phyloP scores from a whole-genome alignment of 2,888 invertebrate species.

The Cybosia mesomella region DNA sequence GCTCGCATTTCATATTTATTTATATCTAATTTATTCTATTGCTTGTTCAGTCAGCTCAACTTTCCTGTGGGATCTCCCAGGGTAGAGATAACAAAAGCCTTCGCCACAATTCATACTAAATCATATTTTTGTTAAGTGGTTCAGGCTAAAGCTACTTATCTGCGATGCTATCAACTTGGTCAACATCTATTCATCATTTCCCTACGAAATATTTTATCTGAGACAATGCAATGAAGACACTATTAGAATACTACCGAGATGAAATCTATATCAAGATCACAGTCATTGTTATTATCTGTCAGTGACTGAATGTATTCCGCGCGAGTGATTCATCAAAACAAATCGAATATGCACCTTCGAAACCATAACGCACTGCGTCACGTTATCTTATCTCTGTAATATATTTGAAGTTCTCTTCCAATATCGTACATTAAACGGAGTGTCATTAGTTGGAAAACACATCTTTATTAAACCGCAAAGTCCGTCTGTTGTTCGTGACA shows the following conservation, averaged over 20 bases:
- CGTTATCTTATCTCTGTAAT: slow-evolving; percentile 16
- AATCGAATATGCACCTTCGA: slow-evolving; percentile 4
- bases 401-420: slow-evolving; percentile 4
- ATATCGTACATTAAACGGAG: slow-evolving; percentile 18
- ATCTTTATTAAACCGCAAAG: slow-evolving; percentile 38
- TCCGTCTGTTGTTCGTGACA: slow-evolving; percentile 55
- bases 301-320: slow-evolving; percentile 5
- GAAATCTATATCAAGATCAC: slow-evolving; percentile 12
- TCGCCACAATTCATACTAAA: no score
- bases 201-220: not conserved
- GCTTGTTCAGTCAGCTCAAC: no score
- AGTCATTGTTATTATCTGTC: slow-evolving; percentile 14
- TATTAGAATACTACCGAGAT: slow-evolving; percentile 5
- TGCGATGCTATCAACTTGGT: not conserved
- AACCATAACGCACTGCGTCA: slow-evolving; percentile 5
- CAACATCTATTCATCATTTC: not conserved
- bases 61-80: no score
- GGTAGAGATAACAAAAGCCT: no score
- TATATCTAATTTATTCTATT: no score
- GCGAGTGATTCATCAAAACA: slow-evolving; percentile 19
- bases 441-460: slow-evolving; percentile 28
- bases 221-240: not conserved
- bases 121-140: no score
- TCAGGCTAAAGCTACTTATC: not conserved
- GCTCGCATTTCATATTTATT: no score